Evolutionary conservation across 2,113 vertebrate species (phyloP).

Genomic region (Falcunculus frontatus): DNA sequence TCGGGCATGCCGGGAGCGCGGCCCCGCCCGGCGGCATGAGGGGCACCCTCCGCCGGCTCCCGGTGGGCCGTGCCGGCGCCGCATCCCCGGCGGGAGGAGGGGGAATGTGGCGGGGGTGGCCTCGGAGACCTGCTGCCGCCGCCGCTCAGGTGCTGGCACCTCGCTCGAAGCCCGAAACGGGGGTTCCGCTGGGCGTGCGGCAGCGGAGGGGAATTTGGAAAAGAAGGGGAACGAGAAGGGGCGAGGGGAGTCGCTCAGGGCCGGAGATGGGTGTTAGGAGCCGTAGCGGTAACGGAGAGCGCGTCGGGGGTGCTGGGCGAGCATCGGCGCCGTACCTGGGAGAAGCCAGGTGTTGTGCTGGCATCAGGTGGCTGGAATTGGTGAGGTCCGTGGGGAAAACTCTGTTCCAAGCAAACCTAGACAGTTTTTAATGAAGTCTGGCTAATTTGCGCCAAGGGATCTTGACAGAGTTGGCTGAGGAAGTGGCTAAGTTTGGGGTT

Average conservation of each 20-base stretch:
- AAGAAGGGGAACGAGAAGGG: too few species aligned
- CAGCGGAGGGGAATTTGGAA: background rate
- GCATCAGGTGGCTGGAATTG: background rate
- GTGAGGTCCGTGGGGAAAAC: background rate
- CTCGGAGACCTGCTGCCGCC: accelerated
- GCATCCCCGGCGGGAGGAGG: too few species aligned
- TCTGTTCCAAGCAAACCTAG: background rate
- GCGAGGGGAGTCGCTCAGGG: background rate
- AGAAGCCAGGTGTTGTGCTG: background rate
- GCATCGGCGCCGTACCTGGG: accelerated
- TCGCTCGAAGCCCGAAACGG: accelerated
- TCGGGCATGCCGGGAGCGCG: background rate
- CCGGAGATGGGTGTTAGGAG: accelerated
- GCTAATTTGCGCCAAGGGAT: background rate
- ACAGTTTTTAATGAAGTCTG: background rate
- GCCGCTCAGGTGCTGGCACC: background rate
- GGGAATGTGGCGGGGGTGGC: accelerated
- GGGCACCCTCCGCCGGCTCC: background rate
- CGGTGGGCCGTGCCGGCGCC: accelerated
- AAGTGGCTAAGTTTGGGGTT: background rate
- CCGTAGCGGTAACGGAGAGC: accelerated
- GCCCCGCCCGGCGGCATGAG: background rate
- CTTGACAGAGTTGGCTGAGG: background rate
- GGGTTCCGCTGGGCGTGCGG: background rate
- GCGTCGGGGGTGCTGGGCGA: accelerated